Evolutionary conservation across 1,140 invertebrate genomes (phyloP).

Genomic region (Drosophila teissieri): DNA sequence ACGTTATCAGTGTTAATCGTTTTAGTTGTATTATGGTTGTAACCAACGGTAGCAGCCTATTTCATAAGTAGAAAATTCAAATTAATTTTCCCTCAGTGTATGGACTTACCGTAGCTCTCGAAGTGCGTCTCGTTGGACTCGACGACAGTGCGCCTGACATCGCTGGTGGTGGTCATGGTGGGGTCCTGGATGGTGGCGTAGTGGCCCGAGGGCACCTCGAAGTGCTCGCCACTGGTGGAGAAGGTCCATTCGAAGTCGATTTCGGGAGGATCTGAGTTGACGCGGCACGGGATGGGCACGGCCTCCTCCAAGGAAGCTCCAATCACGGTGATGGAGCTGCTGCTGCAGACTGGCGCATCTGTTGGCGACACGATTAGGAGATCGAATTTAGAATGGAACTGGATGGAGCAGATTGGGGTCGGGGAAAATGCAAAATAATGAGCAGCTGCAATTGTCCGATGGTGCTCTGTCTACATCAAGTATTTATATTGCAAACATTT

Average conservation of each 20-base stretch:
- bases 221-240: slow-evolving; percentile 94
- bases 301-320: slow-evolving; percentile 93
- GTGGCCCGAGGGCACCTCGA: slow-evolving; percentile 89
- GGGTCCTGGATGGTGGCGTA: slow-evolving; percentile 84
- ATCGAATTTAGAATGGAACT: slow-evolving; percentile 23
- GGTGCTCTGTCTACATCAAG: slow-evolving; percentile 36
- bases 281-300: slow-evolving; percentile 92
- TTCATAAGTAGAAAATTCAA: no score
- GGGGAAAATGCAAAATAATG: slow-evolving; percentile 72
- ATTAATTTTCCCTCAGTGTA: no score
- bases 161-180: slow-evolving; percentile 78
- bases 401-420: neutral
- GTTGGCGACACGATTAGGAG: slow-evolving; percentile 67
- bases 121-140: slow-evolving; percentile 84
- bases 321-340: slow-evolving; percentile 89
- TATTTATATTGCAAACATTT: slow-evolving; percentile 71
- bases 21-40: no score
- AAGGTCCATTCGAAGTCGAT: slow-evolving; percentile 95
- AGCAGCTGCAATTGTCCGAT: slow-evolving; percentile 68
- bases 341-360: slow-evolving; percentile 93
- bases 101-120: slow-evolving; percentile 79
- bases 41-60: no score
- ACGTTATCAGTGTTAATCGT: no score
- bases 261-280: slow-evolving; percentile 93
- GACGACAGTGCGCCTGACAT: slow-evolving; percentile 81